A percentile compares a stretch with the other conserved stretches of the same genome.
Conservation (phyloP, 1,140 invertebrate species). For the Tachypleus tridentatus region DNA sequence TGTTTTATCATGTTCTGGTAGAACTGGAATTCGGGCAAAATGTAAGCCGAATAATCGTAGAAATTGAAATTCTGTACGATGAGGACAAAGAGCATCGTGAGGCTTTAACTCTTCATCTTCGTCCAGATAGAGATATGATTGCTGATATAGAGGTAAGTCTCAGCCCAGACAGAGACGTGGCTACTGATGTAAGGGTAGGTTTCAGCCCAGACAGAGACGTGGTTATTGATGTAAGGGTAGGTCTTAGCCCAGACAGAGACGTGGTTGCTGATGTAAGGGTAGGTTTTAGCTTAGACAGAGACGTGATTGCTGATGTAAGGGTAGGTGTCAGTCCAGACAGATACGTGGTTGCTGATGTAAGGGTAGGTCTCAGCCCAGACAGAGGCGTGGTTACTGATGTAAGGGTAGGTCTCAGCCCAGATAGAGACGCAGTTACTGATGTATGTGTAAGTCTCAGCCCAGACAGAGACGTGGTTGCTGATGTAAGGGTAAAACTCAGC, state of each 20-base stretch:
- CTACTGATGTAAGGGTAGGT: too few relatives aligned
- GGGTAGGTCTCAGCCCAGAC: conserved; percentile 12
- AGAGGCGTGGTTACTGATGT: too few relatives aligned
- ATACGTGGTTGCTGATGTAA: conserved; percentile 30
- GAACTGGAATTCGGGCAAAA: conserved; percentile 32
- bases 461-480: too few relatives aligned
- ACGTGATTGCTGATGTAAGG: conserved; percentile 31
- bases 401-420: too few relatives aligned
- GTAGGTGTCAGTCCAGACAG: conserved; percentile 28
- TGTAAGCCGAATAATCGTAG: conserved; percentile 27
- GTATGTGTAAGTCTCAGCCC: too few relatives aligned
- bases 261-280: conserved; percentile 30
- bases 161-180: too few relatives aligned
- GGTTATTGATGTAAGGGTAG: not conserved
- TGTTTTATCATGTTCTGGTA: conserved; percentile 8
- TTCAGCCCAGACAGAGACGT: too few relatives aligned
- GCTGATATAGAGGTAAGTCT: conserved; percentile 28
- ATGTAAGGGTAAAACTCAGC: too few relatives aligned
- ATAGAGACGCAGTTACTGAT: too few relatives aligned
- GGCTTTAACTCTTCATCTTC: conserved; percentile 32
- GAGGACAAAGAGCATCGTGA: conserved; percentile 32
- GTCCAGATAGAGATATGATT: conserved; percentile 26
- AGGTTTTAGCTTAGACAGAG: conserved; percentile 27
- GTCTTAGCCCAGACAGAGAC: not conserved
- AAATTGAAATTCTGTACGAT: conserved; percentile 34